Evolutionary conservation across 53 echinoderm and acorn worm genomes (phyloP).

Genomic region (Luidia sarsii): DNA sequence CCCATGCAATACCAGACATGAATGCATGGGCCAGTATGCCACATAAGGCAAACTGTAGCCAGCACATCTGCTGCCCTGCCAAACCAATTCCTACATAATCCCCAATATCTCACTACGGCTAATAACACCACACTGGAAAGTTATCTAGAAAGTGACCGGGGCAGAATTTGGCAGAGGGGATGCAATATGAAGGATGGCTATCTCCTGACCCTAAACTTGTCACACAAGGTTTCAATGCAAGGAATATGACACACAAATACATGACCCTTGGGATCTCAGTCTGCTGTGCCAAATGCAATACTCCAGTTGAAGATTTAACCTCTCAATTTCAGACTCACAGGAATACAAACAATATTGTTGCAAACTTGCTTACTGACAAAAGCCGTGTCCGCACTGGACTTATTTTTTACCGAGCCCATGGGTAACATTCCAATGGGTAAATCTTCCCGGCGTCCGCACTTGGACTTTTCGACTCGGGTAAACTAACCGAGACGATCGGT

Average conservation of each 20-base stretch:
- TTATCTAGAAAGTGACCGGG: constrained; percentile 31
- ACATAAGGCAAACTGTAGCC: neutral
- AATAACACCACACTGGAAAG: constrained; percentile 19
- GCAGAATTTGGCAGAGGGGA: constrained; percentile 7
- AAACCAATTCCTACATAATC: neutral
- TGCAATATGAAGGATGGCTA: constrained; percentile 25
- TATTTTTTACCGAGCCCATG: too few relatives aligned
- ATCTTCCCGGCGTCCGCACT: too few relatives aligned
- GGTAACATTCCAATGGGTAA: too few relatives aligned
- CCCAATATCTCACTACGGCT: constrained; percentile 7
- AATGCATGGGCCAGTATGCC: neutral
- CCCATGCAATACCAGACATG: neutral
- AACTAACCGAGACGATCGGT: too few relatives aligned
- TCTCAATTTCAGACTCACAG: too few relatives aligned
- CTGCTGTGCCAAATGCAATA: constrained; percentile 12
- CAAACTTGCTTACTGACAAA: too few relatives aligned
- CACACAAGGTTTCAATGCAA: neutral
- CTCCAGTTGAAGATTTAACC: too few relatives aligned
- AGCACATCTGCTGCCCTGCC: neutral
- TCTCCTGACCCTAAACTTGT: constrained; percentile 13
- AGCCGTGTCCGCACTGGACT: too few relatives aligned
- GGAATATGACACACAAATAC: neutral
- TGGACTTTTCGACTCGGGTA: too few relatives aligned
- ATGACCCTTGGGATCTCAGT: neutral
- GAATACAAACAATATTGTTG: too few relatives aligned